Conservation (phyloP, 2,888 invertebrate genomes). For the Acrobasis suavella region DNA sequence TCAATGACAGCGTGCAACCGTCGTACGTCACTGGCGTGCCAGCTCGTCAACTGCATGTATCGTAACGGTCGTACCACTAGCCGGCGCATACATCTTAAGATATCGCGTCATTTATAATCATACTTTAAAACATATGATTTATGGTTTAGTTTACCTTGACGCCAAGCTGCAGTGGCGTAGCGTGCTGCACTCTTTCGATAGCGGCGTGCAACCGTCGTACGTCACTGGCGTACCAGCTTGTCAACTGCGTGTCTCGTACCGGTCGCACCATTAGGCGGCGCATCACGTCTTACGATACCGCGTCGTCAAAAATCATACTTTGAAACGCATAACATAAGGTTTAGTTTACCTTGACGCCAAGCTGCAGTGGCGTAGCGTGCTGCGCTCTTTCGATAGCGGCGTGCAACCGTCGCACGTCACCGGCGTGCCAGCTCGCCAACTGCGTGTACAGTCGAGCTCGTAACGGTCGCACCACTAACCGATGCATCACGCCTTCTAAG, state of each 20-base stretch:
- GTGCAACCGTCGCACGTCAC: constrained; percentile 88
- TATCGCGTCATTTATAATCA: constrained; percentile 86
- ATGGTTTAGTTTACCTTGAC: constrained; percentile 79
- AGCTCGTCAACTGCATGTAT: constrained; percentile 92
- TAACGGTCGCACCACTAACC: constrained; percentile 93
- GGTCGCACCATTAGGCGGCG: constrained; percentile 94
- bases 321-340: background rate
- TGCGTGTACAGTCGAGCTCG: constrained; percentile 91
- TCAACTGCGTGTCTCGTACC: constrained; percentile 91
- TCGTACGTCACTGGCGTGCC: constrained; percentile 91
- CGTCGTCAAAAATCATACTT: constrained; percentile 77
- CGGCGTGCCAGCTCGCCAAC: constrained; percentile 94
- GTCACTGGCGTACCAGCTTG: constrained; percentile 93
- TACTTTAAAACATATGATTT: background rate
- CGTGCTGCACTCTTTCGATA: constrained; percentile 86
- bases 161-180: constrained; percentile 86
- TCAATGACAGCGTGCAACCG: constrained; percentile 87
- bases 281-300: constrained; percentile 97
- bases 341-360: constrained; percentile 84
- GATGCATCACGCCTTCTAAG: constrained; percentile 96
- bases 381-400: constrained; percentile 87
- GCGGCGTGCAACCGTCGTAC: constrained; percentile 88
- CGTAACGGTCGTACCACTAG: constrained; percentile 93
- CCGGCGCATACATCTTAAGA: constrained; percentile 97
- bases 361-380: constrained; percentile 85